Conservation (phyloP, 2,888 invertebrate genomes). For the Tetragnatha montana region DNA sequence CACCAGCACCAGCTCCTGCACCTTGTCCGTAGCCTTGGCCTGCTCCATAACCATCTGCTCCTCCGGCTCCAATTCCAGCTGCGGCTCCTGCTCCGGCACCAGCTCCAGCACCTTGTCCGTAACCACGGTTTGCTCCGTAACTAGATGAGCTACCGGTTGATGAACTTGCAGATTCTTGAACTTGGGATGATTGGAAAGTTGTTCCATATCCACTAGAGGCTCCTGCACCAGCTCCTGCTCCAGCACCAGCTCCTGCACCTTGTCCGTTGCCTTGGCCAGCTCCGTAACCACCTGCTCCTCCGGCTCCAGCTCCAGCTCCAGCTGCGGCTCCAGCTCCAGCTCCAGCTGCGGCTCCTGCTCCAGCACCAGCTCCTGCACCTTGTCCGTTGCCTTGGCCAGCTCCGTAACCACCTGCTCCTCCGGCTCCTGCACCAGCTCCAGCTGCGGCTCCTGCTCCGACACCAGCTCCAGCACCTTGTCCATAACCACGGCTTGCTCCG, state of each 20-base stretch:
- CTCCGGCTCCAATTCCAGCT: not conserved
- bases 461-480: not conserved
- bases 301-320: constrained; percentile 8
- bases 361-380: not conserved
- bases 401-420: not conserved
- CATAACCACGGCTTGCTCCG: not conserved
- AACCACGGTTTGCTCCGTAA: not conserved
- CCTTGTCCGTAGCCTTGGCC: no score
- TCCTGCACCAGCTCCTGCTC: not conserved
- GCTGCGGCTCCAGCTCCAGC: not conserved
- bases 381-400: not conserved
- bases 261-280: not conserved
- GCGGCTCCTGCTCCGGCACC: not conserved
- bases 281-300: not conserved
- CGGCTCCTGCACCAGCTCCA: not conserved
- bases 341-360: not conserved
- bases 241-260: not conserved
- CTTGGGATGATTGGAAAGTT: no score
- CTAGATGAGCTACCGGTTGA: not conserved
- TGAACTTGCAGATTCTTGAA: not conserved
- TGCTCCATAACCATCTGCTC: not conserved
- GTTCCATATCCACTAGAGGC: not conserved
- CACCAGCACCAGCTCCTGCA: not conserved
- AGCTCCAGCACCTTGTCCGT: not conserved
- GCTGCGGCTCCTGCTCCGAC: not conserved